Percentiles rank a stretch among this genome's conserved stretches.
phyloP scores from a whole-genome alignment of 2,888 invertebrate species.

The Sinodicranocentrus sp. region DNA sequence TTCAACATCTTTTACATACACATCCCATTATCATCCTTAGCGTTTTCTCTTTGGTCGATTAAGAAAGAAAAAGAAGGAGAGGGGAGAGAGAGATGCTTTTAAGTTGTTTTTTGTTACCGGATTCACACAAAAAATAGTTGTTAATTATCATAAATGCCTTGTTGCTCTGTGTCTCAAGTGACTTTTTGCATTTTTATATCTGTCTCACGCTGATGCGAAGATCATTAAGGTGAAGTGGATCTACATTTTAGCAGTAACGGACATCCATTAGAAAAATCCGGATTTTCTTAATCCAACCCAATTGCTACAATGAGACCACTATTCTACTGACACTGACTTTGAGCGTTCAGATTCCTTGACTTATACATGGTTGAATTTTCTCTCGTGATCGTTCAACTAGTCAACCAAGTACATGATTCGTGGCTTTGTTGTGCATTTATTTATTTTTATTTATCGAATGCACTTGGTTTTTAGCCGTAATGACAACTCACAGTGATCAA shows the following conservation, averaged over 20 bases:
- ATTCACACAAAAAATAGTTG: conserved; percentile 27
- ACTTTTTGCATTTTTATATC: conserved; percentile 18
- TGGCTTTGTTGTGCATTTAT: conserved; percentile 20
- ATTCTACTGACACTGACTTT: too few species aligned
- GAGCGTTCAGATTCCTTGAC: too few species aligned
- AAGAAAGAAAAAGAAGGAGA: too few species aligned
- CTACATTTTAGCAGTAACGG: conserved; percentile 6
- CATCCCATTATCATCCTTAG: too few species aligned
- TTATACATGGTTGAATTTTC: too few species aligned
- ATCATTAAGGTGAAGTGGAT: conserved; percentile 26
- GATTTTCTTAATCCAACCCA: conserved; percentile 1
- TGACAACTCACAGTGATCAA: conserved; percentile 58
- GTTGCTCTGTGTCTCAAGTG: conserved; percentile 38
- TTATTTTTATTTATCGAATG: too few species aligned
- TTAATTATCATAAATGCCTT: conserved; percentile 43
- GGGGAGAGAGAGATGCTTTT: background rate
- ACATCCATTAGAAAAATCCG: conserved; percentile 21
- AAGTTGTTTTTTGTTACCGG: conserved; percentile 30
- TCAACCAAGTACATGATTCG: conserved; percentile 19
- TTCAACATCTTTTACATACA: too few species aligned
- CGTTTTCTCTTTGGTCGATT: too few species aligned
- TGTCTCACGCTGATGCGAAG: conserved; percentile 16
- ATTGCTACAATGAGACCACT: too few species aligned
- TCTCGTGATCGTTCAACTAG: conserved; percentile 13
- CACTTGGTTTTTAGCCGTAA: conserved; percentile 33